Percentiles rank a stretch among this genome's conserved stretches.
Conservation (phyloP, 2,797 vertebrate species). For the Varecia variegata region DNA sequence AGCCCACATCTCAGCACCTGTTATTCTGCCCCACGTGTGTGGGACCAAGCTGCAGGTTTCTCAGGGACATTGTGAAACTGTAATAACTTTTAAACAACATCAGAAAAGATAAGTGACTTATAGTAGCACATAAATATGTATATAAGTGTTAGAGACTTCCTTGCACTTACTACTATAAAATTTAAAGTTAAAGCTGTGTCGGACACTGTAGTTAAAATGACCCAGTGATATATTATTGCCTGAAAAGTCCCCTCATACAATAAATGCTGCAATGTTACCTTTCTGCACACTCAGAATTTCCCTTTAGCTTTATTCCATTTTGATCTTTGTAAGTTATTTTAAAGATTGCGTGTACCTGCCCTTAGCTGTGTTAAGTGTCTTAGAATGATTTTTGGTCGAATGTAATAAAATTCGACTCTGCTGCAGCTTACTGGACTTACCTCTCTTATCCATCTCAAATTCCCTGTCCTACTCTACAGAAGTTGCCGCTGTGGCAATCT, state of each 20-base stretch:
- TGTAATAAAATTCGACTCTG: constrained; percentile 23
- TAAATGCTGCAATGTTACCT: neutral
- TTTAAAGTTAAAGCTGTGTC: neutral
- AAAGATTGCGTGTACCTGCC: neutral
- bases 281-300: neutral
- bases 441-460: neutral
- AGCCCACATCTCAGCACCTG: neutral
- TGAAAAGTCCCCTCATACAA: constrained; percentile 32
- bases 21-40: neutral
- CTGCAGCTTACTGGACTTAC: neutral
- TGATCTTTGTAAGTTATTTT: constrained; percentile 45
- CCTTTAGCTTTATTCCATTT: neutral
- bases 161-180: neutral
- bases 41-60: neutral
- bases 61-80: neutral
- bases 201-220: constrained; percentile 6
- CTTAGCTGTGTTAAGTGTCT: constrained; percentile 35
- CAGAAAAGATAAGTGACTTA: neutral
- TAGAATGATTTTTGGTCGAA: constrained; percentile 38
- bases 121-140: neutral
- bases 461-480: neutral
- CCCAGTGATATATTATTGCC: neutral
- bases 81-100: neutral
- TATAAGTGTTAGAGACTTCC: constrained; percentile 3
- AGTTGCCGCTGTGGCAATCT: neutral